phyloP scores from a whole-genome alignment of 2,113 vertebrate species.

The Campylomormyrus numenius region DNA sequence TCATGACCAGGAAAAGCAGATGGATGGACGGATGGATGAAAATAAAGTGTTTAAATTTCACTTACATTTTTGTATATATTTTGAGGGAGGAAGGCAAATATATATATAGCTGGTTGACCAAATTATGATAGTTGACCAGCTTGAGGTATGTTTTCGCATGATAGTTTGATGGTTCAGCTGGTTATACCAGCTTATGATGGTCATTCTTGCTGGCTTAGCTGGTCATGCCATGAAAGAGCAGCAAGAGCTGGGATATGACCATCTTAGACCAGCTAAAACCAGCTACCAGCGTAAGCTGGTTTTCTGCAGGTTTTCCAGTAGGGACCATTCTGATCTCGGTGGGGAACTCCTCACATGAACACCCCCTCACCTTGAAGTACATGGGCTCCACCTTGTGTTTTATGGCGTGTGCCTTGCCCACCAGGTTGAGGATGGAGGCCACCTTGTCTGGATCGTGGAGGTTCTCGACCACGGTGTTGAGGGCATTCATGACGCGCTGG shows the following conservation, averaged over 20 bases:
- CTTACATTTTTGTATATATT: background rate
- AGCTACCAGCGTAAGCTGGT: background rate
- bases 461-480: slow-evolving; percentile 83
- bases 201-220: background rate
- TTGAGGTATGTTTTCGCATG: background rate
- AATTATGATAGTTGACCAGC: background rate
- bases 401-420: slow-evolving; percentile 87
- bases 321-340: background rate
- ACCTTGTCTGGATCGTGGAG: slow-evolving; percentile 84
- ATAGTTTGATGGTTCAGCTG: background rate
- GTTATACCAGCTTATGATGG: background rate
- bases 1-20: background rate
- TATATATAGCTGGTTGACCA: background rate
- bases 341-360: background rate
- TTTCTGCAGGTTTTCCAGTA: background rate
- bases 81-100: background rate
- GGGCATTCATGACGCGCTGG: slow-evolving; percentile 71
- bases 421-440: slow-evolving; percentile 76
- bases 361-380: slow-evolving; percentile 83
- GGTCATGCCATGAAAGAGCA: background rate
- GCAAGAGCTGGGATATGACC: background rate
- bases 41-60: background rate
- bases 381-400: slow-evolving; percentile 96
- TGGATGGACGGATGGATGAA: background rate
- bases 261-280: background rate